Conservation (phyloP, 2,113 vertebrate genomes). For the Hemiscyllium ocellatum region DNA sequence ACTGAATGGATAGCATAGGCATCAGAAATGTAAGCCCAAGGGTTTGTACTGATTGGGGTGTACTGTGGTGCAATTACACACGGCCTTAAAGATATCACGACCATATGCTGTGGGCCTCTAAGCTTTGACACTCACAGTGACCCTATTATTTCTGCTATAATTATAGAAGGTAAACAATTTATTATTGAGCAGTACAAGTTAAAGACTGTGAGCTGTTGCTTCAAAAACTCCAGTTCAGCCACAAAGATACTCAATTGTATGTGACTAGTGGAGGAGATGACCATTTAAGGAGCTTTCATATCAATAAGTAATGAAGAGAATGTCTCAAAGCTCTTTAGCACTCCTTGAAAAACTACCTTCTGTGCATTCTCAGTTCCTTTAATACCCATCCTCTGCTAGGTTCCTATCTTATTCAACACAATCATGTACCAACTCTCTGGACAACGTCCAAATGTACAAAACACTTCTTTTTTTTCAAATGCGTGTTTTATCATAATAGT, state of each 20-base stretch:
- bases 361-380: background rate
- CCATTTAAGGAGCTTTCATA: background rate
- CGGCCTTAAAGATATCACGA: background rate
- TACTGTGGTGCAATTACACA: background rate
- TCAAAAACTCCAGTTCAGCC: background rate
- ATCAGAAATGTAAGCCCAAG: background rate
- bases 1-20: background rate
- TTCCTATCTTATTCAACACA: background rate
- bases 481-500: background rate
- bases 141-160: background rate
- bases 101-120: background rate
- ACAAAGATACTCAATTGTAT: background rate
- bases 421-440: background rate
- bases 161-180: background rate
- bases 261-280: background rate
- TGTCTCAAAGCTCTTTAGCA: background rate
- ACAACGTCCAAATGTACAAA: background rate
- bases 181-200: background rate
- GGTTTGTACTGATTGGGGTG: background rate
- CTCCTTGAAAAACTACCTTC: background rate
- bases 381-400: background rate
- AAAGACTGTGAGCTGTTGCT: background rate
- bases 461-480: background rate
- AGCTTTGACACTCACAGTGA: background rate
- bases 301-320: background rate